Evolutionary conservation across 1,140 invertebrate species (phyloP).

Genomic region (Zaprionus tsacasi): DNA sequence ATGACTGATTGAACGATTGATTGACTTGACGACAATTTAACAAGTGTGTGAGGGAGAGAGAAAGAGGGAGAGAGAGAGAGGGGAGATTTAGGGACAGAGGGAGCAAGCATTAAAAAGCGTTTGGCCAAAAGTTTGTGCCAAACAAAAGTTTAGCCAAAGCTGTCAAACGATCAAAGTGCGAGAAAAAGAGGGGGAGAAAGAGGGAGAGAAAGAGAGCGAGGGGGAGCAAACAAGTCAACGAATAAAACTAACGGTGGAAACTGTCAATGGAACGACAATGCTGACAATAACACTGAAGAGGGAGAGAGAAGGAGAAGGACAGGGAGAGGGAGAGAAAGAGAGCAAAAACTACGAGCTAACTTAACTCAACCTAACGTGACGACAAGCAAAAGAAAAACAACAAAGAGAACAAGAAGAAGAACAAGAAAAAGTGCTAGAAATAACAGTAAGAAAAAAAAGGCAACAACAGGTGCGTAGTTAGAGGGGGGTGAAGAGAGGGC

Average conservation of each 20-base stretch:
- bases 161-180: conserved; percentile 37
- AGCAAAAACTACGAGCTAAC: conserved; percentile 60
- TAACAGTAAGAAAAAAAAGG: conserved; percentile 28
- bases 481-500: neutral
- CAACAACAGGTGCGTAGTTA: conserved; percentile 37
- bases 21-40: conserved; percentile 26
- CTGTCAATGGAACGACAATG: conserved; percentile 62
- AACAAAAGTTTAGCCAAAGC: conserved; percentile 52
- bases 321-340: too few relatives aligned
- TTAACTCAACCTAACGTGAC: conserved; percentile 62
- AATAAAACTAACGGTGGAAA: conserved; percentile 61
- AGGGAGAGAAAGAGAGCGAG: neutral
- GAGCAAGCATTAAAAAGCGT: conserved; percentile 38
- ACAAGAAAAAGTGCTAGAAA: conserved; percentile 13
- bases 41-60: neutral
- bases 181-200: neutral
- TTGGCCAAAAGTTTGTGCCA: conserved; percentile 51
- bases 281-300: conserved; percentile 11
- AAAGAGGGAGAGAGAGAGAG: neutral
- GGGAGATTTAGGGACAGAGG: neutral
- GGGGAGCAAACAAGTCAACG: conserved; percentile 10
- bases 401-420: conserved; percentile 6
- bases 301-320: too few relatives aligned
- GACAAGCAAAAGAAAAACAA: conserved; percentile 39
- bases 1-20: conserved; percentile 53